A percentile compares a stretch with the other conserved stretches of the same genome.
Evolutionary conservation across 2,888 invertebrate species (phyloP).

Genomic region (Zootermopsis nevadensis): DNA sequence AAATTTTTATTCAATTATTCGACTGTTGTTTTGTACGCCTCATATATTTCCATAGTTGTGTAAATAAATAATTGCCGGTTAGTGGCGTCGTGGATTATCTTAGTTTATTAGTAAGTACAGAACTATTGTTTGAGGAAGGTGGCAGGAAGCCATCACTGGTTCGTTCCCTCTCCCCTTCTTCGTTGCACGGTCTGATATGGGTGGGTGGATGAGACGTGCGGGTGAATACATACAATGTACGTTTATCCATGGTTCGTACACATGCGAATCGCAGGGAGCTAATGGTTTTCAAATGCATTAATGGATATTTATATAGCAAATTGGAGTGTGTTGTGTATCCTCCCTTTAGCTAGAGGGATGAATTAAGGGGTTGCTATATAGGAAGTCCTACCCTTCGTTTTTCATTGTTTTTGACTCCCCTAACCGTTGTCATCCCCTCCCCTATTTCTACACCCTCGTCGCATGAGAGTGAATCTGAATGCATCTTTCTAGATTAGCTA

Average conservation of each 20-base stretch:
- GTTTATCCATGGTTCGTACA: background rate
- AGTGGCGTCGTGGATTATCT: background rate
- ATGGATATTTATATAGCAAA: constrained; percentile 42
- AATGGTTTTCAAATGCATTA: constrained; percentile 36
- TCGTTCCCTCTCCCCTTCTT: background rate
- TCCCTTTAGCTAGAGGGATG: background rate
- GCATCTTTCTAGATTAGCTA: background rate
- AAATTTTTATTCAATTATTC: too few species aligned
- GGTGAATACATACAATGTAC: background rate
- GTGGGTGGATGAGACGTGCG: background rate
- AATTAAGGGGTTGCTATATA: background rate
- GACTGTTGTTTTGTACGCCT: too few species aligned
- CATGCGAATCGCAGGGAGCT: background rate
- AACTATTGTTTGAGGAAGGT: background rate
- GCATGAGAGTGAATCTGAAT: background rate
- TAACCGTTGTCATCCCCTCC: constrained; percentile 7
- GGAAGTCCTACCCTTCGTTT: constrained; percentile 10
- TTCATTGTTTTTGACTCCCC: constrained; percentile 24
- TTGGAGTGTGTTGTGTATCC: constrained; percentile 14
- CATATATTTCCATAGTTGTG: too few species aligned
- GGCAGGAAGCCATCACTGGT: background rate
- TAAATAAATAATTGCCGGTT: background rate
- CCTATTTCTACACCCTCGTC: background rate
- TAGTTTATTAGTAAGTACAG: background rate
- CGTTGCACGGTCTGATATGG: too few species aligned